Evolutionary conservation across 2,113 vertebrate species (phyloP).

Genomic region (Coptodon rendalli): DNA sequence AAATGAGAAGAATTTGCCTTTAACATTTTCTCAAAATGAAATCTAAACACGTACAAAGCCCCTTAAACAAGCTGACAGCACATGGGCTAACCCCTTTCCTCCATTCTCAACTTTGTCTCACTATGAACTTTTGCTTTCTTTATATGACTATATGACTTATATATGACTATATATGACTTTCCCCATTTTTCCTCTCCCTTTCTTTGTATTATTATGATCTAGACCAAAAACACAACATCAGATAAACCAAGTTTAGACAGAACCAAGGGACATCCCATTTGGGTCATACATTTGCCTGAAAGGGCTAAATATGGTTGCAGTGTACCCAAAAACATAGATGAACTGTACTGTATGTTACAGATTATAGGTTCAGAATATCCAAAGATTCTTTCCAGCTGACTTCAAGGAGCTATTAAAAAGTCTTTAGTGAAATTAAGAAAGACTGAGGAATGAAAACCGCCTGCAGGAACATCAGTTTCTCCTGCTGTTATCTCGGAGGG

Average conservation of each 20-base stretch:
- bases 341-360: neutral
- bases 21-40: neutral
- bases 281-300: neutral
- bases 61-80: neutral
- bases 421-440: neutral
- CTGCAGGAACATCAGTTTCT: neutral
- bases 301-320: neutral
- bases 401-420: neutral
- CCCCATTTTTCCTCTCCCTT: neutral
- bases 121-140: neutral
- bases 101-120: neutral
- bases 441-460: neutral
- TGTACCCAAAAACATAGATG: neutral
- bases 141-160: neutral
- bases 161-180: neutral
- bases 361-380: neutral
- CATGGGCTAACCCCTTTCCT: neutral
- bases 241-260: neutral
- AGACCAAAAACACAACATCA: neutral
- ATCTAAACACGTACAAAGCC: neutral
- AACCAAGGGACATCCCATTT: neutral
- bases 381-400: neutral
- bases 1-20: neutral
- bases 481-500: constrained; percentile 39
- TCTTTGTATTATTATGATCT: neutral